A percentile compares a stretch with the other conserved stretches of the same genome.
phyloP scores from a whole-genome alignment of 2,888 invertebrate species.

The Scelioninae gen. 1 region DNA sequence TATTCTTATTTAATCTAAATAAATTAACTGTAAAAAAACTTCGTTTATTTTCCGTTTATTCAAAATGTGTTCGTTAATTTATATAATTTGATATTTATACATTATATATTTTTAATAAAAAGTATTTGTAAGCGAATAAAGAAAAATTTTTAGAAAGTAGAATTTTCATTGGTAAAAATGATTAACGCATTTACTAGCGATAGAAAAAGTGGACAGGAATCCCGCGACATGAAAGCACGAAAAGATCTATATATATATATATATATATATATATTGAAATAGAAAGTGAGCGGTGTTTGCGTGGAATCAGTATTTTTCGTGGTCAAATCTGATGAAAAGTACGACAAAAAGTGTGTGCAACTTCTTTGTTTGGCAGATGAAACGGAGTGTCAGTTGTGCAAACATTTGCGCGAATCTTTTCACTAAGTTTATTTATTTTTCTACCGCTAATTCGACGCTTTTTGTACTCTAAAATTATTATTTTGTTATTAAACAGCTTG shows the following conservation, averaged over 20 bases:
- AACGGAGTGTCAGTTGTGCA: constrained; percentile 9
- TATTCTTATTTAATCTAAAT: neutral
- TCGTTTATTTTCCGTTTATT: too few species aligned
- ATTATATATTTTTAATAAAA: neutral
- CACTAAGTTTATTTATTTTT: neutral
- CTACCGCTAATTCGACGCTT: neutral
- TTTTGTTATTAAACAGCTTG: too few species aligned
- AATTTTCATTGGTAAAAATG: constrained; percentile 35
- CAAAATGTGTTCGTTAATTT: too few species aligned
- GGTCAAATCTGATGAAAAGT: constrained; percentile 6
- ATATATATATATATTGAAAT: constrained; percentile 30
- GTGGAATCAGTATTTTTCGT: constrained; percentile 28
- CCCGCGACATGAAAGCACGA: constrained; percentile 29
- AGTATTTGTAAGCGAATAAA: neutral
- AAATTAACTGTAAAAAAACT: neutral
- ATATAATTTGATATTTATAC: neutral
- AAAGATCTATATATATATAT: constrained; percentile 2
- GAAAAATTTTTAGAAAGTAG: constrained; percentile 41
- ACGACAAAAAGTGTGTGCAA: neutral
- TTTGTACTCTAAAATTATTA: too few species aligned
- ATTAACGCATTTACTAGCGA: constrained; percentile 16
- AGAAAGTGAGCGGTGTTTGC: constrained; percentile 33
- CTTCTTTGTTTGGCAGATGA: neutral
- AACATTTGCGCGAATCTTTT: constrained; percentile 15
- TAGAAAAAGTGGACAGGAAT: constrained; percentile 39